Evolutionary conservation across 2,113 vertebrate species (phyloP), one percentile per base, ranked within the genome.

Genomic region (Salminus brasiliensis): DNA sequence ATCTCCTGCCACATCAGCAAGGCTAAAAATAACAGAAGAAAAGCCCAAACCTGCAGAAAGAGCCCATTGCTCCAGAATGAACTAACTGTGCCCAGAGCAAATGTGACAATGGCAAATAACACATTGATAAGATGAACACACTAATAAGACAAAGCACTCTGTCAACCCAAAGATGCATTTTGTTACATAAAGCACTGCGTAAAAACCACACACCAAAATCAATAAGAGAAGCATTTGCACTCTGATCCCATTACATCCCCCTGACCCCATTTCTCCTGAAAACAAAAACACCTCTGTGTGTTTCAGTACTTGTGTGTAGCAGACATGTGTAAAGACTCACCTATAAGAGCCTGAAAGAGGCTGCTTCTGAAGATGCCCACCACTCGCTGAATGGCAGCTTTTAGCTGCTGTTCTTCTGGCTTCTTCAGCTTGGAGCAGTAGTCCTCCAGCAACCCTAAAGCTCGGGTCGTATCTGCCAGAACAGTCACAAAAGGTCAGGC

Each of bases 281-380:
- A 55, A n/a, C 52, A 55, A 55, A 55, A 23, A 25, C n/a, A 25
- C n/a, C 52, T 52, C 16, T 53, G 5, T 27, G 39, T 41, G 36
- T 43, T 23, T 41, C 7, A 29, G 41, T 2, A 23, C 5, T 36
- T 6, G 7, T 6, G 7, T 34, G 34, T n/a, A 70, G 41, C 65
- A 60, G 32, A 55, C 45, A 12, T 29, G 32, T 12, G 32, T 29
- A 15, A 34, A 52, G 34, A 94, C 96, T 92, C 94, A 98, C 97
- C 97, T 81, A 98, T 91, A 88, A 98, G 92, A 55, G 97, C 97
- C 90, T 96, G 94, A 89, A 98, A 98, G 84, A 98, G 93, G 87
- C 94, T 95, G 93, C 96, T 98, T 88, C 93, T 95, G 88, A 98
- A 97, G 91, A 98, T 95, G 74, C 89, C 91, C 93, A 97, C 96